Base-by-base conservation (phyloP, 92 coral and sea anemone species). In the Epizoanthus illoricatus region DNA sequence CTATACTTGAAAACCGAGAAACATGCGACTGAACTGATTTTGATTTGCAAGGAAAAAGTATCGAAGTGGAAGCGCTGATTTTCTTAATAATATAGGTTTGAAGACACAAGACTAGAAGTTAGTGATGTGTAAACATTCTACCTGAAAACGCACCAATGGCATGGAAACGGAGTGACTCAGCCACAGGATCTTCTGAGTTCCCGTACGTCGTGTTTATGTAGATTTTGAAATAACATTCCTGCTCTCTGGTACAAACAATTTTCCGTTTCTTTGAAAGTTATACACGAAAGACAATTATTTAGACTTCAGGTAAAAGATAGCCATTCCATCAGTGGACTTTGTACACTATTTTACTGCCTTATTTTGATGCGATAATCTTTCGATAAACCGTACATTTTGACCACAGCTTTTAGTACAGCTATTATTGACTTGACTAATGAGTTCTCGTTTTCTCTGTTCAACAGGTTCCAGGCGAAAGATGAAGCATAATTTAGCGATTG, bases 381-480 rank as follows among this genome's bases (percentile, higher is more conserved):
- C 40, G 16, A 65, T 20, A 16, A 40, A 21, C 7, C 43, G 18
- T 2, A 21, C 42, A 13, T 66, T 9, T 28, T 9, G 23, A 66
- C 71, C 17, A 7, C 12, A 24, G 23, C n/a, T 68, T 3, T 61
- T n/a, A 33, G n/a, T n/a, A 66, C 13, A 24, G 47, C 12, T 16
- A 68, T 68, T 19, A 16, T 39, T 39, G 52, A 33, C 72, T 12
- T 39, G 2, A 67, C 73, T 68, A 40, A 39, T 68, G 73, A 40
- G 49, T 39, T 15, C 20, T 68, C 40, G 36, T 33, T 66, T 33
- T 68, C 73, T 5, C n/a, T 68, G 49, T 68, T 68, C n/a, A 18
- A 40, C 73, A 68, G 73, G 52, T 15, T 68, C 40, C 49, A 68
- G 73, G 28, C 73, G n/a, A 36, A 39, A 15, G 73, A 68, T 68